Percentiles rank a stretch among this genome's conserved stretches.
Conservation (phyloP, 1,140 invertebrate genomes). For the Wasmannia auropunctata region DNA sequence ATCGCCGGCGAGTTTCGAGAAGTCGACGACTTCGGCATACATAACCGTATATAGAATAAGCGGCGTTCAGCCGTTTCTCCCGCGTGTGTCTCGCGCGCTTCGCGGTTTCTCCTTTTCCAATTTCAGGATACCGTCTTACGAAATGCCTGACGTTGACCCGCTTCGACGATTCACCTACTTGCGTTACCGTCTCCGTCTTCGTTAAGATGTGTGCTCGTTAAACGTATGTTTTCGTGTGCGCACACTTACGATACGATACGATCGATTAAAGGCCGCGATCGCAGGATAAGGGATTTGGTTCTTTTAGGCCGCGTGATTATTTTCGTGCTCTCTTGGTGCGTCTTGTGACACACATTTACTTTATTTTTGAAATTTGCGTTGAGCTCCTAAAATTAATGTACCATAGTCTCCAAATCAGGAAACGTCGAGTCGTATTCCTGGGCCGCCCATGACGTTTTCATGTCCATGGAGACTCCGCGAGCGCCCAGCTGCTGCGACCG, state of each 20-base stretch:
- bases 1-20: slow-evolving; percentile 19
- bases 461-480: slow-evolving; percentile 83
- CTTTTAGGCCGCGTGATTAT: neutral
- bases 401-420: slow-evolving; percentile 70
- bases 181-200: neutral
- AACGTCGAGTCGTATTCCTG: slow-evolving; percentile 76
- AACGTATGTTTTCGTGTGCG: neutral
- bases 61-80: slow-evolving; percentile 48
- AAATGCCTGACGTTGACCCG: slow-evolving; percentile 26
- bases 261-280: neutral
- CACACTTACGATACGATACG: neutral
- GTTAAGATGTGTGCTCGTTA: neutral
- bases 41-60: slow-evolving; percentile 79
- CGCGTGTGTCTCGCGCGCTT: neutral
- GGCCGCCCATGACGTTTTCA: slow-evolving; percentile 86
- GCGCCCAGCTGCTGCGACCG: slow-evolving; percentile 69
- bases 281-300: neutral
- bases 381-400: slow-evolving; percentile 45
- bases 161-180: slow-evolving; percentile 28
- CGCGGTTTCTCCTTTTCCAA: slow-evolving; percentile 41
- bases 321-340: neutral
- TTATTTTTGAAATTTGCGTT: neutral
- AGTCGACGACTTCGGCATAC: slow-evolving; percentile 68
- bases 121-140: slow-evolving; percentile 1
- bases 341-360: neutral